Base-by-base conservation (phyloP, 2,888 invertebrate species). In the Phlogophora meticulosa region DNA sequence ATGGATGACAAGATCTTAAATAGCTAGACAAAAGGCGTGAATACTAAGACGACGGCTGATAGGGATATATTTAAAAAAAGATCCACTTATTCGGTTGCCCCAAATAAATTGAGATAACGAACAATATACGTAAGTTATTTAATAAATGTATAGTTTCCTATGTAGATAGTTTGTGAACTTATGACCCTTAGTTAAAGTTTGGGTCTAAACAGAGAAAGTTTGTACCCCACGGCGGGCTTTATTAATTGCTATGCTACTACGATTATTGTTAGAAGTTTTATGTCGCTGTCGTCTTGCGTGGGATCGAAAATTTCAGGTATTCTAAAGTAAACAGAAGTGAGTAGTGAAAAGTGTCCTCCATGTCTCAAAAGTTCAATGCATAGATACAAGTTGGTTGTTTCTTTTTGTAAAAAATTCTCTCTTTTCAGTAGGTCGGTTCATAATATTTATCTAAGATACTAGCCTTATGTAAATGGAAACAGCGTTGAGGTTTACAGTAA, bases 161-260 rank as follows among this genome's bases (percentile, higher is more conserved):
- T 36, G 22, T 52, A 32, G 36, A 49, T 36, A 55, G 68, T 74
- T 59, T 42, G 7, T n/a, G 32, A 75, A 60, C 38, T 46, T 57
- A 43, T 48, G 45, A 38, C 32, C 56, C 38, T 74, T 46, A 52
- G 20, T 7, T 13, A 48, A 74, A 53, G 28, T 67, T 56, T 0
- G n/a, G 24, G 42, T 24, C 32, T 43, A 46, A 51, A 75, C 49
- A 45, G 46, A 36, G 42, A 24, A 60, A 57, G 52, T 68, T 57
- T 1, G 22, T 4, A 15, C 11, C 3, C 42, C 36, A 17, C 28
- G 69, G 22, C 9, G 11, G 1, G 28, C 34, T 11, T 10, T 46
- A 52, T 56, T 72, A 51, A 57, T 73, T 55, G 20, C 10, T 24
- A 36, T 59, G 34, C 53, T 17, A 22, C 42, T 38, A 48, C 17